Base-by-base conservation (phyloP, 2,797 vertebrate species). In the Distichodus sexfasciatus region DNA sequence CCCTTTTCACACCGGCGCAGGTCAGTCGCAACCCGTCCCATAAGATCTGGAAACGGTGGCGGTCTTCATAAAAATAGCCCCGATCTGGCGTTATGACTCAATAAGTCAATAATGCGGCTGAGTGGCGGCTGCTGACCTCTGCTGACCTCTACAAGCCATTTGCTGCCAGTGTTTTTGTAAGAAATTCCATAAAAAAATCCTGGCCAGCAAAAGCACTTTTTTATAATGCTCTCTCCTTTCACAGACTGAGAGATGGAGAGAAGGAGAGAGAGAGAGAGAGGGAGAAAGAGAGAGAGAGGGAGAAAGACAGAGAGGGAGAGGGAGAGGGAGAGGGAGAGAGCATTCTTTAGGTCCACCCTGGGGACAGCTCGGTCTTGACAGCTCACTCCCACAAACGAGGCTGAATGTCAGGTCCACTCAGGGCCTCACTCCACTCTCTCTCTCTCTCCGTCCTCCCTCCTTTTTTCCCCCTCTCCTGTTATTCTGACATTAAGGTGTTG, bases 361-460 rank as follows among this genome's bases (percentile, higher is more conserved):
- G 81, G 78, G 83, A 81, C 17, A 23, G 40, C 70, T 82, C 71
- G 47, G 66, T 79, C 74, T 78, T 81, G 79, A 86, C 81, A 85
- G 76, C 76, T 84, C 75, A 83, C 74, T 84, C 73, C 69, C 75
- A 76, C 76, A 83, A 83, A 83, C 48, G 58, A 83, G 80, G 64
- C 69, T 19, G 47, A 62, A 74, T 76, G 74, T 72, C 75, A 75
- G 69, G 76, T 74, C 66, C 68, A 75, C 65, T 75, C 69, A 41
- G 59, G 46, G 26, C 23, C 15, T 12, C n/a, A 17, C 24, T 61
- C n/a, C 28, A 10, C 21, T 21, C n/a, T 12, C 4, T 23, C 15
- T 11, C n/a, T 8, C 12, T 17, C 23, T 29, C 40, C 3, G 12
- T 9, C 23, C 24, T 58, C 59, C 63, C 57, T 51, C 38, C 26